Evolutionary conservation across 2,888 invertebrate species (phyloP).

Genomic region (Rhingia campestris): DNA sequence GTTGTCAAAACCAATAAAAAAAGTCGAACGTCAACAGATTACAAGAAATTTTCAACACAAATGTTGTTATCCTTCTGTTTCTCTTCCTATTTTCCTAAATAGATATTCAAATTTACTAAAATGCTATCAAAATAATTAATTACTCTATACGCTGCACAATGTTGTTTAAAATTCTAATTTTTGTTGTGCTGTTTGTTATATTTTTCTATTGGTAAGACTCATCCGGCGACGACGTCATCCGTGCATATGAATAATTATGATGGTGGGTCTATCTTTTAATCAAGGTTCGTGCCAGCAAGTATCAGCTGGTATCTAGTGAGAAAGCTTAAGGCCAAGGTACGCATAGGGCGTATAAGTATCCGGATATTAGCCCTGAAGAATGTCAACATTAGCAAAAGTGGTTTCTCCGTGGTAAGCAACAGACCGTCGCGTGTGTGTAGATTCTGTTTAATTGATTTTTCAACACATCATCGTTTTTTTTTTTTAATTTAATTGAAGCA

Average conservation of each 20-base stretch:
- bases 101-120: conserved; percentile 7
- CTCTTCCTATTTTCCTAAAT: conserved; percentile 24
- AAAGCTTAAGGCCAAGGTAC: conserved; percentile 90
- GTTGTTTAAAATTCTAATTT: conserved; percentile 78
- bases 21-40: conserved; percentile 45
- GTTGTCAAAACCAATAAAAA: conserved; percentile 11
- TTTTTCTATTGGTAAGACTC: conserved; percentile 80
- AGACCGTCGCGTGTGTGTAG: not conserved
- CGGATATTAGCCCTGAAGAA: conserved; percentile 90
- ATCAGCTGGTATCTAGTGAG: conserved; percentile 91
- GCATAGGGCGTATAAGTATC: conserved; percentile 91
- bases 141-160: conserved; percentile 72
- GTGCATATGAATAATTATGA: conserved; percentile 32
- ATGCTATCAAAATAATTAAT: conserved; percentile 21
- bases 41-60: conserved; percentile 48
- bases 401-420: conserved; percentile 87
- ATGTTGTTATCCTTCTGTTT: conserved; percentile 41
- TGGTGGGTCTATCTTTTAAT: not conserved
- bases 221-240: conserved; percentile 26
- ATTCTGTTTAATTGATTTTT: conserved; percentile 73
- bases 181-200: conserved; percentile 77
- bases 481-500: conserved; percentile 84
- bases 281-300: conserved; percentile 88
- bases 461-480: conserved; percentile 19
- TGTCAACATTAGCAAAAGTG: conserved; percentile 91